Base-by-base conservation (phyloP, 2,113 vertebrate genomes). In the Aptenodytes forsteri region DNA sequence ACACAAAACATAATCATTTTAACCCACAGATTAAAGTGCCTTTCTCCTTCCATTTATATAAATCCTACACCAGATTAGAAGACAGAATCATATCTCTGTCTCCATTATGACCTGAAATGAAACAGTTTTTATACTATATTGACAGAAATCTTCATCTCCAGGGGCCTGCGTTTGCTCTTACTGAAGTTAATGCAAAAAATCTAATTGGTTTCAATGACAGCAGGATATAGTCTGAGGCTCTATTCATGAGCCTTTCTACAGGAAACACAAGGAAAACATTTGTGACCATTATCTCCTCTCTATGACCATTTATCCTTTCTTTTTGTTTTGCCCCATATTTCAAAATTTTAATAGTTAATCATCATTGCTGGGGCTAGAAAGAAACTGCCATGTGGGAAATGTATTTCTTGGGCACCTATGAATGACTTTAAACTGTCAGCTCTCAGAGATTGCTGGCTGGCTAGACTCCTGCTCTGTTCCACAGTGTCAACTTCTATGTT, bases 101-200 rank as follows among this genome's bases (percentile, higher is more conserved):
- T 94, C 64, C 76, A 89, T 83, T 96, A 94, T 7, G 55, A 77
- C 56, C 80, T 87, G 85, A 94, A 97, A 95, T 70, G 49, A 95
- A 95, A 94, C 82, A 80, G 75, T 26, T 94, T 96, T 92, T 92
- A 75, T 83, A 59, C 92, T 67, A 77, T 90, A 95, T 91, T 97
- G 97, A 96, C 96, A 97, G 94, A 95, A 95, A 87, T 93, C 87
- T 95, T 92, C 61, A 89, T 96, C 83, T 95, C 86, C 49, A 87
- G 77, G 19, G 93, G 81, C 46, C 97, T 97, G 94, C 86, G 87
- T 84, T 94, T 95, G 91, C 94, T 97, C 83, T 95, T 92, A 76
- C 52, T 91, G 89, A 97, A 95, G 81, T 85, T 96, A 97, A 95
- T 89, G 94, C 40, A 95, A 95, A 97, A 95, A 91, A 92, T 92